Base-by-base conservation (phyloP, 1,140 invertebrate genomes). In the Drosophila nigrodunni region DNA sequence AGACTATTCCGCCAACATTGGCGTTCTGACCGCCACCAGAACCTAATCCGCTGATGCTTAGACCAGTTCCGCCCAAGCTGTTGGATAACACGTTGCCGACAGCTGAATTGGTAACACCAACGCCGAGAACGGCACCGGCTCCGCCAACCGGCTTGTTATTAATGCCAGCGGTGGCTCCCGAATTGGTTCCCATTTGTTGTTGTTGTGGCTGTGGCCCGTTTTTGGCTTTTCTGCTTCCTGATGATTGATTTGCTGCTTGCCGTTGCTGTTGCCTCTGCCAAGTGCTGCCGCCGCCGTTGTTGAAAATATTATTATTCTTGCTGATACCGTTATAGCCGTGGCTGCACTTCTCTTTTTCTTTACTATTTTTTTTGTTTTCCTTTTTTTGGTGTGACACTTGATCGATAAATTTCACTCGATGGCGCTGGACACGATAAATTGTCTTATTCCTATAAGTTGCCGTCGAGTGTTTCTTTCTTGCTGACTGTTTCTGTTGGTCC, bases 121-220 rank as follows among this genome's bases (percentile, higher is more conserved):
- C 76, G 54, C 77, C 90, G 11, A 85, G 77, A 49, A 87, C 87
- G 47, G 82, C 76, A 30, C 25, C 25, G 15, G 76, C 75, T 44
- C 91, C 89, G 72, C 91, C 83, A 57, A 91, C 89, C 62, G 91
- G 91, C 78, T 92, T 92, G 62, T 92, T 92, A 70, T 92, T 92
- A 47, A 92, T 92, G 77, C 91, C 91, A 77, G 91, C 91, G 66
- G 91, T 91, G 75, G 91, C 91, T 91, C 91, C 91, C 71, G 91
- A 92, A 90, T 92, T 92, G 77, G 91, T 92, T 80, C 91, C 91
- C 91, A 92, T 92, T 92, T 90, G 91, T 80, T 89, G 58, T 64
- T 69, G 43, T 52, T 74, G 52, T 57, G 34, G 61, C 47, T 76
- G 59, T 50, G 71, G 65, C 44, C 43, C 58, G 72, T 73, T 73